Base-by-base conservation (phyloP, 37 sponge, comb jelly and placozoan species). In the Chondrosia reniformis region DNA sequence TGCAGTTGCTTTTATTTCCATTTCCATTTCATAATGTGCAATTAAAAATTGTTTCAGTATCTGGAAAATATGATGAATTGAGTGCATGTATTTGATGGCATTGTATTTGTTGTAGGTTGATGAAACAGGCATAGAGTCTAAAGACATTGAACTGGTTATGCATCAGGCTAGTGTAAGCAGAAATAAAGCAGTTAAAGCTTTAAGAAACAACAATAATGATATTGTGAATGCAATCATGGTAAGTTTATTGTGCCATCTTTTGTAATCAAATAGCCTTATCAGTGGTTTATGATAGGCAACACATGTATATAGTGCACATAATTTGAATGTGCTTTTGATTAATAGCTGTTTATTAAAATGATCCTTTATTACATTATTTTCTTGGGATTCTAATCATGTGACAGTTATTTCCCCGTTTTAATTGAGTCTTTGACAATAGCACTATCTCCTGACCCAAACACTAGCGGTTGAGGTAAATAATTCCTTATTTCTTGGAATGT, bases 151-250 rank as follows among this genome's bases (percentile, higher is more conserved):
- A 38, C 76, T 97, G 37, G 98, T 97, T 41, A 84, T 91, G 88
- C 90, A 91, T 74, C 98, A 97, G 69, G 95, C 92, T 15, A 89
- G 83, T 41, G 96, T 92, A 30, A 76, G 79, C 64, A 83, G 80
- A 63, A 41, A 81, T 19, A 88, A 86, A 74, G 99, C 99, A 10
- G 76, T 94, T 27, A 89, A 83, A 74, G 99, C 99, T 27, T 84
- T 98, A 46, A 89, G 89, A 66, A 92, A 87, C 65, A 91, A 98
- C 80, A 86, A 81, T 1, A 98, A 98, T 81, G 99, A 98, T 76
- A 94, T 98, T 41, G 99, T 98, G 63, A 98, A 94, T 76, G 99
- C 99, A 42, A 98, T 98, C 19, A 98, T 98, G 99, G 98, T 91
- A 32, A 76, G 84, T 32, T n/a, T n/a, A n/a, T n/a, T n/a, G n/a